These are phyloP conservation scores for Mystacides longicornis DNA, from an alignment of 2,888 invertebrate genomes.

Conservation along the genomic window DNA sequence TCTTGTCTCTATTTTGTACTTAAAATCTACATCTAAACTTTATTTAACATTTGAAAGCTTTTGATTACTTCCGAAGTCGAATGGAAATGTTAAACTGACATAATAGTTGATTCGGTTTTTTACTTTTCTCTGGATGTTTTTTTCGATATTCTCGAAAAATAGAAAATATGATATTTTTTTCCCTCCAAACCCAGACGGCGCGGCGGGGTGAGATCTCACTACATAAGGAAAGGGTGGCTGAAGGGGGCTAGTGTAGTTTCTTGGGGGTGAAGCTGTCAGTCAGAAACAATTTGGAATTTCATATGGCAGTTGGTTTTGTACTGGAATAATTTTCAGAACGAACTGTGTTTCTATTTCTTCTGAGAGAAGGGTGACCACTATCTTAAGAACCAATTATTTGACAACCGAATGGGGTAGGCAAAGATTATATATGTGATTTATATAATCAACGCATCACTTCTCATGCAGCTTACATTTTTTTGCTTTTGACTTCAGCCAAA, in stretches of 20 bases:
- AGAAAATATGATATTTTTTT: background rate
- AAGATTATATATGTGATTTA: background rate
- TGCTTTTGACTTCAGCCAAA: too few relatives aligned
- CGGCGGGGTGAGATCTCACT: background rate
- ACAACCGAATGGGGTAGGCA: background rate
- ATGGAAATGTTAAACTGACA: too few relatives aligned
- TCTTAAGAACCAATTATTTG: background rate
- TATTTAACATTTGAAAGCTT: too few relatives aligned
- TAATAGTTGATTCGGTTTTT: too few relatives aligned
- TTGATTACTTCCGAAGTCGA: too few relatives aligned
- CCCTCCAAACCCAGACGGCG: background rate
- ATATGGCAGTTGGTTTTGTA: constrained; percentile 28
- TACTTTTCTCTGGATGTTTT: too few relatives aligned
- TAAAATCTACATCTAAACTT: too few relatives aligned
- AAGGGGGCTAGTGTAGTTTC: background rate
- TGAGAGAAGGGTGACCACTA: background rate
- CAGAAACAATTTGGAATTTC: constrained; percentile 54
- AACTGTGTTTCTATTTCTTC: background rate
- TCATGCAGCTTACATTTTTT: too few relatives aligned
- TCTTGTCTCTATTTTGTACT: too few relatives aligned
- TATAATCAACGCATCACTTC: background rate
- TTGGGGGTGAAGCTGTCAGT: constrained; percentile 40
- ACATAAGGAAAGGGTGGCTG: background rate
- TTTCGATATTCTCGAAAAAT: background rate
- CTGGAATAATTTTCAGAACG: constrained; percentile 2